Conservation (phyloP, 2,113 vertebrate species). For the Dolichallabes microphthalmus region DNA sequence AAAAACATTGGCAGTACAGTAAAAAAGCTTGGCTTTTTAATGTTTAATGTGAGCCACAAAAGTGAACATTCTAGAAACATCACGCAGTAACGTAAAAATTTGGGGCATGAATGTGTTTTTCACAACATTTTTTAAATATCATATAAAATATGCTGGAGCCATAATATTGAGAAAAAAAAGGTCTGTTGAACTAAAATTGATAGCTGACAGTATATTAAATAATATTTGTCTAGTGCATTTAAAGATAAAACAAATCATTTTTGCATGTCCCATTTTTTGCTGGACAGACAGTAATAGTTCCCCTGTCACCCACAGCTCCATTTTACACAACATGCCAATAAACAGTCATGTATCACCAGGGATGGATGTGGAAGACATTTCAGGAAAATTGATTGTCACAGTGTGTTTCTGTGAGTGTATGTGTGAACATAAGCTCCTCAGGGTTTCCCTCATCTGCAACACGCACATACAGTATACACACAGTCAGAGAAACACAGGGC, state of each 20-base stretch:
- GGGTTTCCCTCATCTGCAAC: slow-evolving; percentile 21
- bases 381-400: slow-evolving; percentile 18
- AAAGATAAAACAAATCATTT: not conserved
- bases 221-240: not conserved
- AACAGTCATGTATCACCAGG: not conserved
- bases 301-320: not conserved
- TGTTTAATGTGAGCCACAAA: not conserved
- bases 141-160: not conserved
- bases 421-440: not conserved
- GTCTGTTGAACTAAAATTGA: not conserved
- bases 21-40: not conserved
- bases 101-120: not conserved
- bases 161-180: not conserved
- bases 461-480: not conserved
- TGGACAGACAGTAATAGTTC: not conserved
- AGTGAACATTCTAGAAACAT: not conserved
- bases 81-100: not conserved
- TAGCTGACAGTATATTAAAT: not conserved
- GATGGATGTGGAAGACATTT: not conserved
- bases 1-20: too few species aligned
- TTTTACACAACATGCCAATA: not conserved
- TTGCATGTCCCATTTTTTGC: not conserved
- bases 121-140: not conserved
- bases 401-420: slow-evolving; percentile 1
- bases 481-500: not conserved